Evolutionary conservation across 2,888 invertebrate species (phyloP), one percentile per base, ranked within the genome.

Genomic region (Nasonia oneida): DNA sequence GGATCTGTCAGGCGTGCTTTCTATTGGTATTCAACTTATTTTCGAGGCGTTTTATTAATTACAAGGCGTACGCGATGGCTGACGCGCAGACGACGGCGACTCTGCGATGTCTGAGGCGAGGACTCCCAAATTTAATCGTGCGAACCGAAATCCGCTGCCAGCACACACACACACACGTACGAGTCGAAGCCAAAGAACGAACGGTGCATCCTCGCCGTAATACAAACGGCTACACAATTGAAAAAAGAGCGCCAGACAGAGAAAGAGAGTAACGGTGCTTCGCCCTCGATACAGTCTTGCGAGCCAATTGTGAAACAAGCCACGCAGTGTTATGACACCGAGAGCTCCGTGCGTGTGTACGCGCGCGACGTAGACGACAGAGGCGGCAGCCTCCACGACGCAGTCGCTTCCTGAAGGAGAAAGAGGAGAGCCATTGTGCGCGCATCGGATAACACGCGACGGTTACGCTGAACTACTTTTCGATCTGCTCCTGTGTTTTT

Each of bases 181-280:
- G 6, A 53, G n/a, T 39, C 47, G 12, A 70, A 12, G 33, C 70
- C n/a, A 39, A 29, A 50, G 53, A 82, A 79, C 64, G 74, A 79
- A 75, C 53, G 67, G 78, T 50, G 57, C 79, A 73, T 78, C 47
- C 71, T 70, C 71, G 29, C 29, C 29, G 29, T 64, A 64, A 82
- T 50, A 50, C 53, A 53, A 50, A 53, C 29, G 47, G 23, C 10
- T 10, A 18, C 3, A 14, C 67, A 67, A 67, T 67, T 33, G 67
- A 15, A 15, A 12, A 61, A 6, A 61, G 73, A 29, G 37, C 57
- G 39, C n/a, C 42, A 5, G 73, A 73, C 6, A 73, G 73, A 73
- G 73, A 47, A 50, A 23, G 42, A 33, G 33, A 37, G 67, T 87
- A 87, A 87, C 85, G 83, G 87, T 87, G 82, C 42, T 47, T 85